A percentile compares a stretch with the other conserved stretches of the same genome.
These are phyloP conservation scores for Xiphophorus hellerii DNA, from an alignment of 2,113 vertebrate species.

Conservation along the genomic window DNA sequence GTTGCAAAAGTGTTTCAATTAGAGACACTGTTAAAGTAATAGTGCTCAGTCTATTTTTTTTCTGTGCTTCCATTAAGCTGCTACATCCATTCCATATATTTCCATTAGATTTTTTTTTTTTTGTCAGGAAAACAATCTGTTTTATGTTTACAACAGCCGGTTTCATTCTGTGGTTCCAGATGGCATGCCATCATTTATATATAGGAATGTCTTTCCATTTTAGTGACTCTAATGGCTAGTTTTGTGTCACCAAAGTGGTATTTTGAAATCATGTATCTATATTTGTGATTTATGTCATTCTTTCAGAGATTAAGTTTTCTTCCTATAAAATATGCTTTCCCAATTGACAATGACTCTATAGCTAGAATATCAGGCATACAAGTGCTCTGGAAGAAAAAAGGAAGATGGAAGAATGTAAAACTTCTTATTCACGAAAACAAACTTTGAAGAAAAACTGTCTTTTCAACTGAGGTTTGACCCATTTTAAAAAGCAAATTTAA, in stretches of 20 bases:
- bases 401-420: neutral
- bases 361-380: neutral
- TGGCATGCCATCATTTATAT: no score
- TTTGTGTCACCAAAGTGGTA: no score
- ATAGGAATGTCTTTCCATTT: no score
- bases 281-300: no score
- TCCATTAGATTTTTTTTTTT: neutral
- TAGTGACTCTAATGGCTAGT: no score
- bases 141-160: no score
- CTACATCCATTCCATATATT: neutral
- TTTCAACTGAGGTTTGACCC: slow-evolving; percentile 17
- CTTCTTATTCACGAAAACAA: neutral
- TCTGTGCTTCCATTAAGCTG: neutral
- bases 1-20: no score
- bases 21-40: neutral
- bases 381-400: neutral
- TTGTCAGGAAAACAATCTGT: no score
- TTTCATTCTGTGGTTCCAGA: no score
- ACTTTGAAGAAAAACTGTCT: slow-evolving; percentile 15
- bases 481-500: slow-evolving; percentile 10
- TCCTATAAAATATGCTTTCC: neutral
- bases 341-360: neutral
- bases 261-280: no score
- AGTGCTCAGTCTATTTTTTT: neutral
- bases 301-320: neutral